Evolutionary conservation across 2,797 vertebrate genomes (phyloP).

Genomic region (Balearica regulorum): DNA sequence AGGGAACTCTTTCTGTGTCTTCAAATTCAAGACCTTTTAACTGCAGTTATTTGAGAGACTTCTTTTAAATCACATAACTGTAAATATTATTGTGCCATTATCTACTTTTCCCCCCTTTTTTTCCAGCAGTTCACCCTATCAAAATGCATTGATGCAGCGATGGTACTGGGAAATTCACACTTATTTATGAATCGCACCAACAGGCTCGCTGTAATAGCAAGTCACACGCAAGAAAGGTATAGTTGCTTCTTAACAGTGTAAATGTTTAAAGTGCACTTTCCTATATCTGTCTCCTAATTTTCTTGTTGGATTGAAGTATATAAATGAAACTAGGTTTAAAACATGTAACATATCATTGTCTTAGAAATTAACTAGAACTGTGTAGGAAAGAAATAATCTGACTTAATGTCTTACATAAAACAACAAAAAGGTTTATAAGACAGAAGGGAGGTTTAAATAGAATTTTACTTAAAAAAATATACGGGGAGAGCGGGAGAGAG

Average conservation of each 20-base stretch:
- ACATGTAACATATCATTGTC: fast-evolving
- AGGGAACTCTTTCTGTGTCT: background rate
- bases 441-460: background rate
- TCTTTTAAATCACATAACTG: background rate
- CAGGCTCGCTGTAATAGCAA: conserved; percentile 91
- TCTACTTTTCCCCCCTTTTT: background rate
- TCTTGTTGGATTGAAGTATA: background rate
- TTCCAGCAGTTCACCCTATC: conserved; percentile 86
- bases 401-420: background rate
- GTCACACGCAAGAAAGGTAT: conserved; percentile 94
- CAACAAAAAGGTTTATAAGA: background rate
- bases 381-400: background rate
- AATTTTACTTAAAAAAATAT: background rate
- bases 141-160: conserved; percentile 89
- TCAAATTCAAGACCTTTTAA: background rate
- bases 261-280: fast-evolving
- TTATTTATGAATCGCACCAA: conserved; percentile 89
- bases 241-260: background rate
- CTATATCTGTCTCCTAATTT: fast-evolving
- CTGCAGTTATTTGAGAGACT: background rate
- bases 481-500: no score
- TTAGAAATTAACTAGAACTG: background rate
- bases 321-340: background rate
- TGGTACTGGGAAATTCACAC: conserved; percentile 94
- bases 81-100: fast-evolving